Evolutionary conservation across 2,113 vertebrate genomes (phyloP), one percentile per base, ranked within the genome.

Genomic region (Zingel zingel): DNA sequence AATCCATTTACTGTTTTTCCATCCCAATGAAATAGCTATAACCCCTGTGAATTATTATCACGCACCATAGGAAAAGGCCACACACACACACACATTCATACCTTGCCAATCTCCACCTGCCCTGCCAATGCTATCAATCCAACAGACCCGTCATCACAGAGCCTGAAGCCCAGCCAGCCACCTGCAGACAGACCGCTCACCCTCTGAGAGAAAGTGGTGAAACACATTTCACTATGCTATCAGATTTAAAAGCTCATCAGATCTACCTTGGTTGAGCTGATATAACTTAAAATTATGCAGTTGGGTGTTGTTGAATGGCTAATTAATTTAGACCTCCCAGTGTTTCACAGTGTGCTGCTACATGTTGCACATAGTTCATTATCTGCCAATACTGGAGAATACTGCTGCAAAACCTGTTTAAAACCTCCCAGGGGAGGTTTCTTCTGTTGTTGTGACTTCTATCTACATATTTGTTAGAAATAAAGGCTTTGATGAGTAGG

Each of bases 261-360:
- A 68, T 84, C 79, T 27, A 77, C 39, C 63, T 39, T 51, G 67
- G 51, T 65, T 33, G 65, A 81, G 58, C 27, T 63, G 56, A 64
- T 12, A 23, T 2, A 33, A 71, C 48, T 73, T 79, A 8, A 68
- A 85, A 70, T 23, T 14, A 48, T 39, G 25, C n/a, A 54, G 69
- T 47, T 19, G 47, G 53, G 57, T 83, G 50, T 45, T 81, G 73
- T 50, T 15, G 25, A 83, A 45, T 21, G 25, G 53, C 66, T 87
- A 79, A 87, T 87, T 83, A 74, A 84, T 65, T 70, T 19, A 61
- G 70, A 57, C 53, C 36, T 67, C 84, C 84, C 61, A 15, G 61
- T 61, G 70, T 48, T 79, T 86, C 72, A 36, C 80, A 70, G 66
- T 54, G 61, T 85, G 74, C 36, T 45, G 23, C 62, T 27, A 58